Evolutionary conservation across 2,113 vertebrate species (phyloP).

Genomic region (Microcebus jonahi): DNA sequence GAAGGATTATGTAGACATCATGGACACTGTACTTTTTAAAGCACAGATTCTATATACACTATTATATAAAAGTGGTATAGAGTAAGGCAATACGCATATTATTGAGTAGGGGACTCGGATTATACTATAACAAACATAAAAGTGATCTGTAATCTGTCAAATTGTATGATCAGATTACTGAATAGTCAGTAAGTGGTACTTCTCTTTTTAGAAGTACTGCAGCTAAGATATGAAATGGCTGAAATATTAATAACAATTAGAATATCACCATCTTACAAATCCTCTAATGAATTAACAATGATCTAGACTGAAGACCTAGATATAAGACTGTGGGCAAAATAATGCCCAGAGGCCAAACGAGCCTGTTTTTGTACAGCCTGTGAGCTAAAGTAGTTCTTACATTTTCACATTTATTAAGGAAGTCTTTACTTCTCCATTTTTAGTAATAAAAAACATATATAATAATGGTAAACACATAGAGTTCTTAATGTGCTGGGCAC

Average conservation of each 20-base stretch:
- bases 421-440: neutral
- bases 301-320: neutral
- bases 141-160: neutral
- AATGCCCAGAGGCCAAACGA: neutral
- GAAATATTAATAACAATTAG: neutral
- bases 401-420: neutral
- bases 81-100: neutral
- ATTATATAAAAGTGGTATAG: neutral
- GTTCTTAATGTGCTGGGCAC: neutral
- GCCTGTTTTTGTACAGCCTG: neutral
- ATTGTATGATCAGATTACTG: neutral
- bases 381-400: neutral
- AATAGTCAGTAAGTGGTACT: neutral
- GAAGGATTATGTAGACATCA: neutral
- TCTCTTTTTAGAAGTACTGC: neutral
- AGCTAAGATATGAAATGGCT: neutral
- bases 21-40: accelerated
- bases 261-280: neutral
- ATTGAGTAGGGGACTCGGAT: neutral
- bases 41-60: neutral
- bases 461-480: neutral
- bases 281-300: neutral
- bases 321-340: neutral
- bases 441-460: neutral
- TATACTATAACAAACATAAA: neutral